phyloP scores from a whole-genome alignment of 2,888 invertebrate genomes.

The Portevinia maculata region DNA sequence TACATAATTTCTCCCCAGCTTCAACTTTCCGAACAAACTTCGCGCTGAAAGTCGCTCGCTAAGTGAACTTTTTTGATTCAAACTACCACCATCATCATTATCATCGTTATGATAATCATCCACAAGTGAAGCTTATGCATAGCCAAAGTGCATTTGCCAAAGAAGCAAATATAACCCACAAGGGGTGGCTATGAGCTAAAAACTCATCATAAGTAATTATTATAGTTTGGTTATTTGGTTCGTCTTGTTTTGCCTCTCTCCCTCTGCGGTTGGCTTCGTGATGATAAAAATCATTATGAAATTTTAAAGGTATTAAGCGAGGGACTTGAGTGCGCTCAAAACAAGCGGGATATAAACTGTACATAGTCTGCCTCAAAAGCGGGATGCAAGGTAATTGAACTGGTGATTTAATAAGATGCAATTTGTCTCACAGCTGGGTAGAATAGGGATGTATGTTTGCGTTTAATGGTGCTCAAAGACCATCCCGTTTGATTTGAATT shows the following conservation, averaged over 20 bases:
- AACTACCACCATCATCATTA: constrained; percentile 1
- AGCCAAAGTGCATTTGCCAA: constrained; percentile 18
- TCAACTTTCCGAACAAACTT: neutral
- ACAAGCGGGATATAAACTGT: no score
- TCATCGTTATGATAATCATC: constrained; percentile 4
- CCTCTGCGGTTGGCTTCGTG: neutral
- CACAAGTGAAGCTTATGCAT: constrained; percentile 1
- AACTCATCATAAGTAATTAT: constrained; percentile 49
- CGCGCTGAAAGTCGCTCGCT: constrained; percentile 5
- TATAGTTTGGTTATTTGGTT: constrained; percentile 17
- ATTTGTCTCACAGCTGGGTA: no score
- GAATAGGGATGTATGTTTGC: no score
- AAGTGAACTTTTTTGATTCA: constrained; percentile 12
- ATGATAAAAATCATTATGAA: neutral
- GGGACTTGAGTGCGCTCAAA: neutral
- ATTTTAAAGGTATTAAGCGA: constrained; percentile 1
- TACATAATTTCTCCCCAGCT: constrained; percentile 24
- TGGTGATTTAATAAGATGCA: no score
- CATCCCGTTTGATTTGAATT: no score
- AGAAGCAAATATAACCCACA: constrained; percentile 1
- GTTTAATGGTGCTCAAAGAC: no score
- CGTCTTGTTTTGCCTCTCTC: neutral
- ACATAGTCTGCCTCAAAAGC: no score
- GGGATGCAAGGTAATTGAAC: no score
- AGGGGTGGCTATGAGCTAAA: constrained; percentile 3